Percentiles rank a stretch among this genome's conserved stretches.
Evolutionary conservation across 2,113 vertebrate species (phyloP).

Genomic region (Tragelaphus buxtoni): DNA sequence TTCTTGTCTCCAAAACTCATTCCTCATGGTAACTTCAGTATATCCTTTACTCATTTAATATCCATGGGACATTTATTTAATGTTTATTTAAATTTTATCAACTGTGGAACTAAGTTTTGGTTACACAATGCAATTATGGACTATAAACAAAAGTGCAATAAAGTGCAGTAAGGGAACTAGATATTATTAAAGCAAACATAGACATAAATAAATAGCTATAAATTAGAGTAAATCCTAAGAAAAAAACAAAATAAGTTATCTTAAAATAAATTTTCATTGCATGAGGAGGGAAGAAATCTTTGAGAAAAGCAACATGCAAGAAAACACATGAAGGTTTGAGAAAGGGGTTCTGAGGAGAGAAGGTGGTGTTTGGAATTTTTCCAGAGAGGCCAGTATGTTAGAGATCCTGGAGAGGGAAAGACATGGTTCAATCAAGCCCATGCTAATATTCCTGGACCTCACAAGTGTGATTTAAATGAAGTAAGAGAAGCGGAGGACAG

Average conservation of each 20-base stretch:
- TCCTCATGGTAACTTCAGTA: background rate
- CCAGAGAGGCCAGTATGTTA: background rate
- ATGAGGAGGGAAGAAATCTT: background rate
- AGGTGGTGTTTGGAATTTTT: background rate
- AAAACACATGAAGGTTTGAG: background rate
- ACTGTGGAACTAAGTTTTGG: background rate
- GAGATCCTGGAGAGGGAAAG: background rate
- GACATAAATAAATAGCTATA: background rate
- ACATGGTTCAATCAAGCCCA: background rate
- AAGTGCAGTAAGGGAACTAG: background rate
- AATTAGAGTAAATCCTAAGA: background rate
- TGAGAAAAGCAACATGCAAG: background rate
- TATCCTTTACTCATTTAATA: background rate
- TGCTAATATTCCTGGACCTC: background rate
- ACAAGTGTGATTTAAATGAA: background rate
- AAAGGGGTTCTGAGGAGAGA: background rate
- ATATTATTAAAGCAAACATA: background rate
- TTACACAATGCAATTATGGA: background rate
- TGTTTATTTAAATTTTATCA: background rate
- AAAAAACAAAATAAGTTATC: background rate
- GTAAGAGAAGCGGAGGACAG: background rate
- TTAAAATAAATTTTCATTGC: background rate
- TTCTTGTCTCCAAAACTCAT: background rate
- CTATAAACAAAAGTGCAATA: background rate
- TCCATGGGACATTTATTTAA: background rate